These are phyloP conservation scores for Halcyon badia DNA, from an alignment of 2,797 vertebrate genomes.

Conservation along the genomic window DNA sequence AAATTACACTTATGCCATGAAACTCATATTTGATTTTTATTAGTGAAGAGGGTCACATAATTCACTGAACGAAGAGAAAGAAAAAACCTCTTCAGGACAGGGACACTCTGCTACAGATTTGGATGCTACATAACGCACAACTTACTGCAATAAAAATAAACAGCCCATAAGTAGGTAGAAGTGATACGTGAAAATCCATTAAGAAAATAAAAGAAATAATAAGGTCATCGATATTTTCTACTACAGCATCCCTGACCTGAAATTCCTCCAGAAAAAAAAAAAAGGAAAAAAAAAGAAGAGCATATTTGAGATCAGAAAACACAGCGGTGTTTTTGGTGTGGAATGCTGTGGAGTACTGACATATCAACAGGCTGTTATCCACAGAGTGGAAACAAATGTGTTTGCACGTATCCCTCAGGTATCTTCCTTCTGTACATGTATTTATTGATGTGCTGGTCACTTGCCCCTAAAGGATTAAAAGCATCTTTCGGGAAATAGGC, in stretches of 20 bases:
- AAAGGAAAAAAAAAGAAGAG: accelerated
- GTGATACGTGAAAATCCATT: constrained; percentile 57
- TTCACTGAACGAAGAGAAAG: neutral
- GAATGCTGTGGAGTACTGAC: neutral
- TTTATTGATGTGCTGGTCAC: neutral
- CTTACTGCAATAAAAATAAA: constrained; percentile 36
- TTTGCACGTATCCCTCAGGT: neutral
- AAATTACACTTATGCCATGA: neutral
- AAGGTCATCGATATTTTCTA: constrained; percentile 50
- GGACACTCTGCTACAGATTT: constrained; percentile 24
- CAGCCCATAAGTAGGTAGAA: neutral
- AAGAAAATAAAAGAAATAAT: constrained; percentile 66
- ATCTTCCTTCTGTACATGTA: accelerated
- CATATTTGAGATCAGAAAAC: neutral
- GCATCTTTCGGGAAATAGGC: neutral
- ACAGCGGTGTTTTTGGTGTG: neutral
- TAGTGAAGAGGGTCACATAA: constrained; percentile 5
- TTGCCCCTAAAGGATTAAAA: neutral
- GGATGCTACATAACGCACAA: neutral
- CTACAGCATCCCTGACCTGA: neutral
- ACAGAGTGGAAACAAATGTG: neutral
- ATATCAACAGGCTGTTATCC: constrained; percentile 55
- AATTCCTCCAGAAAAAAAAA: neutral
- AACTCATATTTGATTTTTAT: constrained; percentile 42
- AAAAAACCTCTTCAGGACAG: constrained; percentile 1